phyloP scores from a whole-genome alignment of 2,888 invertebrate genomes.

The Eupithecia dodoneata region DNA sequence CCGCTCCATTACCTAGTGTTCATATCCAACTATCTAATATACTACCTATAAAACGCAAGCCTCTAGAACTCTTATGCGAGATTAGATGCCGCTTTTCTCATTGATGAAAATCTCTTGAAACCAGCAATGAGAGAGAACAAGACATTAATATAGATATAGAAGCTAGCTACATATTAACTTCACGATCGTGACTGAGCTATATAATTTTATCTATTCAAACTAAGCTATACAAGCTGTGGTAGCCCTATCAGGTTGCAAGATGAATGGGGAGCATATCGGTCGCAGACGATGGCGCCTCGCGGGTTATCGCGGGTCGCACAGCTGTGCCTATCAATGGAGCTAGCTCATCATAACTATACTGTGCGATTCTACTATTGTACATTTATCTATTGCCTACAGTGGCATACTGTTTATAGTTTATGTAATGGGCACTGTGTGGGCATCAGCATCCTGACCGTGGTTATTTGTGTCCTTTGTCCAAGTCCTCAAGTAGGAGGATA shows the following conservation, averaged over 20 bases:
- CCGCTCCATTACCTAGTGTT: neutral
- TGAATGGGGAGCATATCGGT: conserved; percentile 68
- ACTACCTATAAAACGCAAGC: neutral
- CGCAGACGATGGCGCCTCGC: conserved; percentile 55
- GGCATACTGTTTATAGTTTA: conserved; percentile 1
- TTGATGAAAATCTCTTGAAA: neutral
- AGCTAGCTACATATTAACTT: neutral
- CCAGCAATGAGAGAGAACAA: neutral
- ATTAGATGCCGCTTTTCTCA: neutral
- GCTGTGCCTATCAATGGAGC: conserved; percentile 64
- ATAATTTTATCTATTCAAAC: neutral
- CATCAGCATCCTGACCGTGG: neutral
- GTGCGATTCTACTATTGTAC: neutral
- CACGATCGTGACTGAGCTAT: neutral
- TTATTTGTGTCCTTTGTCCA: neutral
- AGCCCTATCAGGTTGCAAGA: conserved; percentile 51
- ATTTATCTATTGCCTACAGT: conserved; percentile 3
- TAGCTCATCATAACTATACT: conserved; percentile 39
- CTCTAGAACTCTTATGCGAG: neutral
- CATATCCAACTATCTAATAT: neutral
- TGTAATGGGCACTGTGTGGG: neutral
- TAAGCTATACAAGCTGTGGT: conserved; percentile 12
- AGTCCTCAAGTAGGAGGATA: neutral
- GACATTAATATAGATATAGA: neutral
- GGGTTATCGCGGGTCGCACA: conserved; percentile 75